Conservation (phyloP, 2,113 vertebrate species). For the Acrocephalus kingi region DNA sequence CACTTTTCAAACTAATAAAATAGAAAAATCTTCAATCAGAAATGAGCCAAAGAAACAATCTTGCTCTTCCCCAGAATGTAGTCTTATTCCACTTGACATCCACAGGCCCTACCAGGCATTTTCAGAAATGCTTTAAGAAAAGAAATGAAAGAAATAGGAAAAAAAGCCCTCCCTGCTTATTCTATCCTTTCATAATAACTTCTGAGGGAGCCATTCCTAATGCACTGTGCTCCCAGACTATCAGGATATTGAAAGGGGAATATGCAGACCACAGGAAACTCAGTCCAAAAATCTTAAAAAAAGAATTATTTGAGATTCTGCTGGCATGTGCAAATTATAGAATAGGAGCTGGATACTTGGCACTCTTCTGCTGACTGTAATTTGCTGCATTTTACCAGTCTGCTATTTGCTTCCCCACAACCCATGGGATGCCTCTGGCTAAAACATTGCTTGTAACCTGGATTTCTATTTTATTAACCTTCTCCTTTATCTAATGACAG, state of each 20-base stretch:
- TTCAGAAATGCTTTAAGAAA: not conserved
- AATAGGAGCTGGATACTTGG: not conserved
- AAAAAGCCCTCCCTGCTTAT: not conserved
- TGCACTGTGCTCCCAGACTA: not conserved
- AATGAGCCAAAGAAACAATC: not conserved
- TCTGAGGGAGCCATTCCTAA: not conserved
- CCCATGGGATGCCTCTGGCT: conserved; percentile 41
- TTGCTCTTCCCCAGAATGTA: not conserved
- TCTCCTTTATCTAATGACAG: conserved; percentile 68
- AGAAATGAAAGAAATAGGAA: not conserved
- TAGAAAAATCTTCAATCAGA: not conserved
- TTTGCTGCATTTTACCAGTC: conserved; percentile 24
- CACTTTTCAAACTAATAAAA: not conserved
- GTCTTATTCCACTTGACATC: not conserved
- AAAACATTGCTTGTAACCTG: conserved; percentile 52
- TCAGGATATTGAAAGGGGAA: not conserved
- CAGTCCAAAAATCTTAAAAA: not conserved
- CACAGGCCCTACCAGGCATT: not conserved
- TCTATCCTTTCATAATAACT: not conserved
- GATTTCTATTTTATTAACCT: conserved; percentile 70
- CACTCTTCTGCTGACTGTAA: not conserved
- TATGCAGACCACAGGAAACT: not conserved
- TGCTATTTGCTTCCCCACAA: conserved; percentile 12
- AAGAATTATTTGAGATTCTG: not conserved
- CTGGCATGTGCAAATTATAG: not conserved